Evolutionary conservation across 2,113 vertebrate species (phyloP).

Genomic region (Nerophis ophidion): DNA sequence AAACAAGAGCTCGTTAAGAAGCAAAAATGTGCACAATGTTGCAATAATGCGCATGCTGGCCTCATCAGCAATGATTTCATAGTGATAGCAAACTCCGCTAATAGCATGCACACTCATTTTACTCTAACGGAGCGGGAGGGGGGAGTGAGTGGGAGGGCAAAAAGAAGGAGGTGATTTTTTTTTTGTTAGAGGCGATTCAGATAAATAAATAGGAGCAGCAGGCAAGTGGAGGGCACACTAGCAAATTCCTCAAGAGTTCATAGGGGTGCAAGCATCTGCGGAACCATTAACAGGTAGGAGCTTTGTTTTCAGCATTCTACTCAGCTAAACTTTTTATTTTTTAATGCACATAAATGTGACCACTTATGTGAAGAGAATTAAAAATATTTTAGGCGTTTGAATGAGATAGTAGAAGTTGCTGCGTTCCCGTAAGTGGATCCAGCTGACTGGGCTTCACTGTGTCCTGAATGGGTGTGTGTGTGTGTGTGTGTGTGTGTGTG

Average conservation of each 20-base stretch:
- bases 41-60: not conserved
- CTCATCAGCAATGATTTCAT: not conserved
- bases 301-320: not conserved
- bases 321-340: not conserved
- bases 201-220: conserved; percentile 31
- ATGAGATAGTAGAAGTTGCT: conserved; percentile 8
- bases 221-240: conserved; percentile 24
- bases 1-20: conserved; percentile 32
- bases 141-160: conserved; percentile 35
- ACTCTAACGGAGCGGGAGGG: conserved; percentile 29
- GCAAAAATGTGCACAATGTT: conserved; percentile 11
- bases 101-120: conserved; percentile 17
- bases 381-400: conserved; percentile 2
- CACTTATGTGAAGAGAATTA: not conserved
- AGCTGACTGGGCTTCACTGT: conserved; percentile 17
- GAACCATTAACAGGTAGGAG: conserved; percentile 34
- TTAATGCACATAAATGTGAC: too few species aligned
- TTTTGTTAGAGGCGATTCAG: conserved; percentile 20
- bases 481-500: not conserved
- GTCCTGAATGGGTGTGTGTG: not conserved
- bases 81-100: conserved; percentile 2
- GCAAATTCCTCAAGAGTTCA: not conserved
- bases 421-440: conserved; percentile 44
- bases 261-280: conserved; percentile 1
- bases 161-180: conserved; percentile 51